Evolutionary conservation across 2,113 vertebrate species (phyloP).

Genomic region (Egretta garzetta): DNA sequence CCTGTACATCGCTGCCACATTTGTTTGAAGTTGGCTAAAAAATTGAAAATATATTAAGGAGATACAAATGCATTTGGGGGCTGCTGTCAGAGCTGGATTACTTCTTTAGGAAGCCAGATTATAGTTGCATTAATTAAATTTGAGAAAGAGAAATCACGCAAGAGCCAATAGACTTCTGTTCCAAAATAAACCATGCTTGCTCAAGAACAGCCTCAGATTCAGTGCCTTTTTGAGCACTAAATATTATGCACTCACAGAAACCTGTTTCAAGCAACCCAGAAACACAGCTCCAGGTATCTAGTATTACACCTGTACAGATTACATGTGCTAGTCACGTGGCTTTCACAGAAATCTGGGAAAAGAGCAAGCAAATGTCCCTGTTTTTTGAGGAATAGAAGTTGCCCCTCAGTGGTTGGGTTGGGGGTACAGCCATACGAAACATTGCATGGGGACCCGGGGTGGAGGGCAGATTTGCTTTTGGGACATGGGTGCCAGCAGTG

Average conservation of each 20-base stretch:
- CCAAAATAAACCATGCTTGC: not conserved
- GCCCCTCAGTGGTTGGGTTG: too few species aligned
- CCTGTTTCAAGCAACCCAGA: not conserved
- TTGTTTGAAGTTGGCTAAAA: not conserved
- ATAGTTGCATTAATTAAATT: not conserved
- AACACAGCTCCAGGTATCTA: not conserved
- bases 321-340: too few species aligned
- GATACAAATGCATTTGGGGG: not conserved
- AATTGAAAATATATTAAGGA: not conserved
- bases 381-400: not conserved
- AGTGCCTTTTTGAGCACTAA: not conserved
- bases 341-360: not conserved
- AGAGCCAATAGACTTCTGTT: not conserved
- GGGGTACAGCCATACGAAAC: not conserved
- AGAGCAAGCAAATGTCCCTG: not conserved
- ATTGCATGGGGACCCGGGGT: too few species aligned
- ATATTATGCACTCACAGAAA: not conserved
- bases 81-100: not conserved
- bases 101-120: not conserved
- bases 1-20: too few species aligned
- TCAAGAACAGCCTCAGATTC: not conserved
- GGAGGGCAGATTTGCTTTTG: not conserved
- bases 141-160: not conserved
- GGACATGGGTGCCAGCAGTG: fast-evolving
- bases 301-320: not conserved